Conservation (phyloP, 2,113 vertebrate genomes). For the Paradoxurus hermaphroditus region DNA sequence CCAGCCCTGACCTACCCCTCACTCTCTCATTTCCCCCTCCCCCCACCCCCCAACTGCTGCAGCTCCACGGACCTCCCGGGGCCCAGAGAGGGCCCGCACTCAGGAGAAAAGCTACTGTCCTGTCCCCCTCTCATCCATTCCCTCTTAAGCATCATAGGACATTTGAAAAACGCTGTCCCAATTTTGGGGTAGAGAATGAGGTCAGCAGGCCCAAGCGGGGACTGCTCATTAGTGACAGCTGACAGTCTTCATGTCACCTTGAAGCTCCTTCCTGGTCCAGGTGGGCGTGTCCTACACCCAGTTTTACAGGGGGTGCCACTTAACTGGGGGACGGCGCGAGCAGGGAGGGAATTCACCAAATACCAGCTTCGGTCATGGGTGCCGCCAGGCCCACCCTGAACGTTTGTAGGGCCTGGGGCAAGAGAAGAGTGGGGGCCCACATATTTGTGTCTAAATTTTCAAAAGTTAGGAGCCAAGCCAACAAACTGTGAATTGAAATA, state of each 20-base stretch:
- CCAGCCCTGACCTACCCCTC: neutral
- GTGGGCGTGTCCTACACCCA: neutral
- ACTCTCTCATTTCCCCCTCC: neutral
- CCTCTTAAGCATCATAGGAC: conserved; percentile 26
- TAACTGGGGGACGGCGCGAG: rapidly evolving
- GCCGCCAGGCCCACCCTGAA: neutral
- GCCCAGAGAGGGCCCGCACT: neutral
- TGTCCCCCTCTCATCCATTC: neutral
- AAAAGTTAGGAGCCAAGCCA: neutral
- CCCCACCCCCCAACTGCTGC: neutral
- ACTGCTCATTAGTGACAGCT: conserved; percentile 23
- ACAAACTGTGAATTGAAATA: neutral
- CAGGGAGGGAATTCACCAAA: neutral
- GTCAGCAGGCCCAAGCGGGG: conserved; percentile 66
- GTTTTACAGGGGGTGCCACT: neutral
- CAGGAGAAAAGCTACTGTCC: neutral
- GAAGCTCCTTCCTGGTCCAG: conserved; percentile 31
- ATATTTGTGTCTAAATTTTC: neutral
- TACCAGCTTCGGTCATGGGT: neutral
- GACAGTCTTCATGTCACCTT: conserved; percentile 65
- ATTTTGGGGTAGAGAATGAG: conserved; percentile 74
- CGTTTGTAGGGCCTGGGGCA: neutral
- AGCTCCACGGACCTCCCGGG: neutral
- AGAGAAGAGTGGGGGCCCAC: neutral
- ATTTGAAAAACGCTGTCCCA: conserved; percentile 53